These are phyloP conservation scores for Lordiphosa mommai DNA, from an alignment of 1,140 invertebrate species.

Conservation along the genomic window DNA sequence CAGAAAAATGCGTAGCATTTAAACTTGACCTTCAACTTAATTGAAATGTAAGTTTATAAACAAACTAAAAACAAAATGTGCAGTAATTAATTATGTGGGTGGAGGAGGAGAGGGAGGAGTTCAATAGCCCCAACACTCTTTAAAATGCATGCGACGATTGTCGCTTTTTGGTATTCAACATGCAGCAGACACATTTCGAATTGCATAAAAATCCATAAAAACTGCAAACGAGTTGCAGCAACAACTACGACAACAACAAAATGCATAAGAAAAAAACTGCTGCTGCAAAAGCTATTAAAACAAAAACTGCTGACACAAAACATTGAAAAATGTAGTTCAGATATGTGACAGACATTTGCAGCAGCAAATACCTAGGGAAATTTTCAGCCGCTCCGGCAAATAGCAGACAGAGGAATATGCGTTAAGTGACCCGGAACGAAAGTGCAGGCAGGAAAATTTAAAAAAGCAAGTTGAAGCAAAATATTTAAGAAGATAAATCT, in stretches of 20 bases:
- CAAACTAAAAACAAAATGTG: neutral
- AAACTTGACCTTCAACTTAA: constrained; percentile 25
- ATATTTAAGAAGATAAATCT: too few species aligned
- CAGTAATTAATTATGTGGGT: neutral
- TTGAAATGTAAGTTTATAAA: constrained; percentile 17
- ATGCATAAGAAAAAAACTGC: too few species aligned
- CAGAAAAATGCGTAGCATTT: constrained; percentile 11
- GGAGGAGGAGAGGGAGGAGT: constrained; percentile 1
- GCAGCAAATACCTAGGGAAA: neutral
- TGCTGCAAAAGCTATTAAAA: constrained; percentile 26
- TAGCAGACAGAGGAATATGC: too few species aligned
- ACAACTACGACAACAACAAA: constrained; percentile 11
- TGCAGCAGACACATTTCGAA: constrained; percentile 27
- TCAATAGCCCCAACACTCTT: constrained; percentile 40
- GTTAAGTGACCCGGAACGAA: too few species aligned
- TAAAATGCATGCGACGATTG: constrained; percentile 30
- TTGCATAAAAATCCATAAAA: constrained; percentile 44
- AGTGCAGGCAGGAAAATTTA: too few species aligned
- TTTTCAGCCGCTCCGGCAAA: too few species aligned
- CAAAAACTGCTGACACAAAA: constrained; percentile 26
- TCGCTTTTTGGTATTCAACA: constrained; percentile 28
- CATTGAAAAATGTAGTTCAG: constrained; percentile 35
- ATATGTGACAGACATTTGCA: constrained; percentile 19
- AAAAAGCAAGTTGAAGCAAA: too few species aligned
- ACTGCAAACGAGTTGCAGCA: constrained; percentile 25